phyloP scores from a whole-genome alignment of 2,888 invertebrate genomes.

The Alloscopus bannaensis region DNA sequence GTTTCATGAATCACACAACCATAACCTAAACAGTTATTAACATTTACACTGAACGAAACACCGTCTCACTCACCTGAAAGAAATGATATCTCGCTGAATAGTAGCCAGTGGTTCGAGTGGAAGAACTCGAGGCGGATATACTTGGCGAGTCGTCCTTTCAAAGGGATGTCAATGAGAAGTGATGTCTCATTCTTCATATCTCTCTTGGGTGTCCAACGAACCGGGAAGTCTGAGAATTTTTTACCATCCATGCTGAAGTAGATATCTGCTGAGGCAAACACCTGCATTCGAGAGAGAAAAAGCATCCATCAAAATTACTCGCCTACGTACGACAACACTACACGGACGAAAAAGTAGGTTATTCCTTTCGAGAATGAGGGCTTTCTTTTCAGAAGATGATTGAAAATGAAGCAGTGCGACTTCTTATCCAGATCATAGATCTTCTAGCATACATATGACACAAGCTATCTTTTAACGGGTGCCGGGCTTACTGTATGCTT shows the following conservation, averaged over 20 bases:
- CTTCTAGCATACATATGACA: background rate
- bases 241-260: constrained; percentile 77
- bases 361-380: background rate
- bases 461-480: background rate
- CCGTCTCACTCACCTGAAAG: constrained; percentile 77
- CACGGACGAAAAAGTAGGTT: constrained; percentile 16
- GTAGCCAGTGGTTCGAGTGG: constrained; percentile 77
- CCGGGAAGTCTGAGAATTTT: constrained; percentile 75
- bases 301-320: constrained; percentile 45
- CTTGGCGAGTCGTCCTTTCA: constrained; percentile 70
- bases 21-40: too few relatives aligned
- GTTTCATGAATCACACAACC: too few relatives aligned
- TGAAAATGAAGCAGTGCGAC: background rate
- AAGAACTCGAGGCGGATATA: constrained; percentile 71
- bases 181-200: constrained; percentile 73
- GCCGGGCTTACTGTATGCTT: too few relatives aligned
- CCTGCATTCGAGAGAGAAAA: constrained; percentile 74
- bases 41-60: too few relatives aligned
- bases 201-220: constrained; percentile 72
- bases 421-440: too few relatives aligned
- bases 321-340: constrained; percentile 6
- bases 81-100: constrained; percentile 79
- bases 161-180: constrained; percentile 68
- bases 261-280: constrained; percentile 77
- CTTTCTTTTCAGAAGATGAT: background rate